These are phyloP conservation scores for Pyxicephalus adspersus DNA, from an alignment of 2,113 vertebrate species.

Conservation along the genomic window DNA sequence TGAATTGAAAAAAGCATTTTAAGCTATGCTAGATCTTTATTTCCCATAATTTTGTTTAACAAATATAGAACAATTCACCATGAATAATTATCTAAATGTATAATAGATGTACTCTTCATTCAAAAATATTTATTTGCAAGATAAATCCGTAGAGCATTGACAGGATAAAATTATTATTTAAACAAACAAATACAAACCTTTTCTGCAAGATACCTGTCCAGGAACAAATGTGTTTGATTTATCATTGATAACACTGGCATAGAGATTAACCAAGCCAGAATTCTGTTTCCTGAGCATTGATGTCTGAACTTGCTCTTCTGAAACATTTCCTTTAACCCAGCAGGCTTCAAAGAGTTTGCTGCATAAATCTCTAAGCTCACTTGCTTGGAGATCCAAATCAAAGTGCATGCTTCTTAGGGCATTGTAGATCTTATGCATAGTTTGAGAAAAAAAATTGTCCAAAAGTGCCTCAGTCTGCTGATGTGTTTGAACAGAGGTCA, in stretches of 20 bases:
- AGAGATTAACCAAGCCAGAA: slow-evolving; percentile 72
- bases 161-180: too few relatives aligned
- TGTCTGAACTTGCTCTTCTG: slow-evolving; percentile 85
- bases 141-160: too few relatives aligned
- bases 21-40: too few relatives aligned
- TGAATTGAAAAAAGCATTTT: too few relatives aligned
- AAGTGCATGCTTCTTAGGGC: slow-evolving; percentile 78
- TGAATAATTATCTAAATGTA: too few relatives aligned
- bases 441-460: slow-evolving; percentile 57
- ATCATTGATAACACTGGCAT: slow-evolving; percentile 76
- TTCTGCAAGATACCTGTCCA: slow-evolving; percentile 64
- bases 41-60: too few relatives aligned
- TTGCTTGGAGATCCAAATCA: slow-evolving; percentile 63
- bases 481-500: slow-evolving; percentile 65
- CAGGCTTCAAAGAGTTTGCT: slow-evolving; percentile 79
- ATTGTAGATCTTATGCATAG: slow-evolving; percentile 75
- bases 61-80: too few relatives aligned
- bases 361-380: slow-evolving; percentile 78
- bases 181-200: slow-evolving; percentile 71
- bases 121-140: too few relatives aligned
- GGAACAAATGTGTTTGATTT: slow-evolving; percentile 75
- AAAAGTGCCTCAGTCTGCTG: slow-evolving; percentile 59
- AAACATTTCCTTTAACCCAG: slow-evolving; percentile 65
- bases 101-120: too few relatives aligned
- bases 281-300: slow-evolving; percentile 79